phyloP scores from a whole-genome alignment of 2,797 vertebrate genomes.

The Micropoecilia bifurca region DNA sequence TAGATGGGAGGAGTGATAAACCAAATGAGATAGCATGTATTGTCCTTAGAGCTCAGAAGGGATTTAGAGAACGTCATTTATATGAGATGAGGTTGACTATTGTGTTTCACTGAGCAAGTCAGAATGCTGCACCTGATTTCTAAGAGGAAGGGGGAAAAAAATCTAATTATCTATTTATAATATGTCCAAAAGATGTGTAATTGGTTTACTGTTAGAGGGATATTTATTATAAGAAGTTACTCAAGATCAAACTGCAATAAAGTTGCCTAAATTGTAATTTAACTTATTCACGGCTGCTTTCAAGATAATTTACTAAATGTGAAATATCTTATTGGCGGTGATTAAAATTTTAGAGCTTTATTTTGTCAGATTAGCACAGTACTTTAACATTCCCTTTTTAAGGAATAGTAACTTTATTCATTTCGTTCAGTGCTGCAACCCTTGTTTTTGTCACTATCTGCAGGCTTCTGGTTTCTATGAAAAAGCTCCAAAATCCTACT shows the following conservation, averaged over 20 bases:
- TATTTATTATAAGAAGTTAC: conserved; percentile 14
- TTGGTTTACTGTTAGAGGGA: conserved; percentile 14
- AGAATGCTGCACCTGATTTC: conserved; percentile 41
- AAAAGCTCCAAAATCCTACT: conserved; percentile 20
- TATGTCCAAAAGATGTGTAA: conserved; percentile 15
- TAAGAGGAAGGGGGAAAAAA: conserved; percentile 7
- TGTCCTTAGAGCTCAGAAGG: conserved; percentile 42
- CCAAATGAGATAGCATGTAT: conserved; percentile 65
- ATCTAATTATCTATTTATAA: conserved; percentile 29
- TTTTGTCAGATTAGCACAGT: not conserved
- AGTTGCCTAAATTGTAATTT: not conserved
- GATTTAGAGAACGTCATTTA: conserved; percentile 57
- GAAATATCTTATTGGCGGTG: not conserved
- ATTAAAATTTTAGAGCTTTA: not conserved
- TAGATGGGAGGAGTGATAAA: conserved; percentile 57
- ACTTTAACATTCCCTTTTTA: conserved; percentile 10
- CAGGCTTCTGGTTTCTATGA: conserved; percentile 19
- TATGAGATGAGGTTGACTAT: conserved; percentile 51
- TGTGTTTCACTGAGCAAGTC: conserved; percentile 48
- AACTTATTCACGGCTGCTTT: conserved; percentile 13
- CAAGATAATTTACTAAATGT: not conserved
- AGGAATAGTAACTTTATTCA: conserved; percentile 7
- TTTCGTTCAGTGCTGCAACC: conserved; percentile 20
- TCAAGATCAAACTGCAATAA: not conserved
- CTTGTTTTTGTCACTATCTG: conserved; percentile 14